Base-by-base conservation (phyloP, 2,113 vertebrate species). In the Ploceus nigricollis region DNA sequence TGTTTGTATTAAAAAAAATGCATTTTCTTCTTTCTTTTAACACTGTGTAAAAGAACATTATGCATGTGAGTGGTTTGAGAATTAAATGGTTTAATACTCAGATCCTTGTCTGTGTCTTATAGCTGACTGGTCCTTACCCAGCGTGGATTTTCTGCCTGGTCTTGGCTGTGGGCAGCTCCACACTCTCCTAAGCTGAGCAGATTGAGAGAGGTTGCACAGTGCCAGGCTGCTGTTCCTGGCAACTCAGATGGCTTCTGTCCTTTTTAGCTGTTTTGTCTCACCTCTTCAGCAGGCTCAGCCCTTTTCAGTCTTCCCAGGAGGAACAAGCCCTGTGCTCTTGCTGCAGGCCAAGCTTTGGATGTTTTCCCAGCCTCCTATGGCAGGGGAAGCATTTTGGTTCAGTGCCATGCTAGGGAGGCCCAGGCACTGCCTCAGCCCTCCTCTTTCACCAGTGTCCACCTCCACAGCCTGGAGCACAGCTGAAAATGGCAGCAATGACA, bases 1-100 rank as follows among this genome's bases (percentile, higher is more conserved):
- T 98, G 97, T 98, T 98, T 98, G 97, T 98, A 98, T 98, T 96
- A 91, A 66, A 80, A 72, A 95, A 91, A 97, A 85, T 95, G 90
- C 97, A 97, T 98, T 98, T 98, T 96, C 96, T 94, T 97, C 97
- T 97, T 98, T 98, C 97, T 98, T 98, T 98, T 98, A 98, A 98
- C 98, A 98, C 98, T 98, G 98, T 98, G 95, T 98, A 98, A 98
- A 97, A 98, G 97, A 98, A 98, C 94, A 98, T 98, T 98, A 98
- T 98, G 98, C 98, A 98, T 98, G 98, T 98, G 98, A 98, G 97
- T 98, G 98, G 98, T 98, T 98, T 98, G 98, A 98, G 96, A 98
- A 98, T 97, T 98, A 98, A 98, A 98, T 97, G 96, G 91, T 98
- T 98, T 98, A 98, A 98, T 98, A 98, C 92, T 97, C 97, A 96